These are phyloP conservation scores for Eubasilissa regina DNA, from an alignment of 1,140 invertebrate species.

Conservation along the genomic window DNA sequence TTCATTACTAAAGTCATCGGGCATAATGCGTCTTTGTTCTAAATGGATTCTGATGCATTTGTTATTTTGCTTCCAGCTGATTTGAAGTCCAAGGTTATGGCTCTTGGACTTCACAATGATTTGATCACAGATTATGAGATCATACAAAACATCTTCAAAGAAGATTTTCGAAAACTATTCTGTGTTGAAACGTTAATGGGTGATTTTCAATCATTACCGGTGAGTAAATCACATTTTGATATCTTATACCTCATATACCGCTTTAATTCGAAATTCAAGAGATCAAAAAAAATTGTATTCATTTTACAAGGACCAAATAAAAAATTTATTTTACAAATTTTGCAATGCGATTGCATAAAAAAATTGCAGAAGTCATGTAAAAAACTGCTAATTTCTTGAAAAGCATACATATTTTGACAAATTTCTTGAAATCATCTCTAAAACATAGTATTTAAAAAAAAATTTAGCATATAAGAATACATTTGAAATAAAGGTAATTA, in stretches of 20 bases:
- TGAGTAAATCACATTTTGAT: constrained; percentile 61
- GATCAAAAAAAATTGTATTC: no score
- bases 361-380: no score
- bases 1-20: background rate
- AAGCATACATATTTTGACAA: no score
- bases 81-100: constrained; percentile 50
- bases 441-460: no score
- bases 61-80: constrained; percentile 50
- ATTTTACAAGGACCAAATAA: no score
- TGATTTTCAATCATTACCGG: constrained; percentile 67
- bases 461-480: no score
- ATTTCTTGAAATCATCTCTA: no score
- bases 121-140: constrained; percentile 50
- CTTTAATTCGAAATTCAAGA: no score
- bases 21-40: background rate
- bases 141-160: constrained; percentile 43
- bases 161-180: constrained; percentile 50
- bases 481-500: no score
- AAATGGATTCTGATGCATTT: background rate
- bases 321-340: background rate
- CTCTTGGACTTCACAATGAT: constrained; percentile 55
- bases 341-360: background rate
- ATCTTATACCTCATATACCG: no score
- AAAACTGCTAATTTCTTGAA: no score
- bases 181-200: constrained; percentile 62